A percentile compares a stretch with the other conserved stretches of the same genome.
Evolutionary conservation across 2,797 vertebrate genomes (phyloP).

Genomic region (Crypturellus tataupa): DNA sequence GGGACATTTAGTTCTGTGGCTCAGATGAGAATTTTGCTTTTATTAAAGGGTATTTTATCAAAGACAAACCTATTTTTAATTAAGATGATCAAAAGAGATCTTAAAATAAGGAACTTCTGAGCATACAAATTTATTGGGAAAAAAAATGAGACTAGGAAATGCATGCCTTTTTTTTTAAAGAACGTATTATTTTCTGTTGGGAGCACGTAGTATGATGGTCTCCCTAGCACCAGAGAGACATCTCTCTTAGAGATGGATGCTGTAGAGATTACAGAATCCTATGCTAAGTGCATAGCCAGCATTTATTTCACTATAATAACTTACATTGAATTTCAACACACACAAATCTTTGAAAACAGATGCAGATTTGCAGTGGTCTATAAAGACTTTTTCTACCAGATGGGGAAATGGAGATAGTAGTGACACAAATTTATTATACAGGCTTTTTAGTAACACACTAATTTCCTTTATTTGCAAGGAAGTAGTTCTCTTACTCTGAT

Average conservation of each 20-base stretch:
- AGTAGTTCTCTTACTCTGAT: not conserved
- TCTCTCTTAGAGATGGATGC: no score
- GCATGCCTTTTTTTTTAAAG: not conserved
- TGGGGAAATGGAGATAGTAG: not conserved
- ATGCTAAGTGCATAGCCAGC: not conserved
- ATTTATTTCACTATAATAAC: not conserved
- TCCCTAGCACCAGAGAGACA: not conserved
- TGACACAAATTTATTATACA: not conserved
- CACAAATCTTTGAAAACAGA: not conserved
- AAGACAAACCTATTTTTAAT: not conserved
- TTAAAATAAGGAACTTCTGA: not conserved
- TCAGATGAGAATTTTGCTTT: not conserved
- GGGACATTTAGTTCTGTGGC: not conserved
- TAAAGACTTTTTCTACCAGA: not conserved
- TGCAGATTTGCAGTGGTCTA: not conserved
- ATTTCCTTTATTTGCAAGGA: conserved; percentile 35
- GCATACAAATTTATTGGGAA: accelerated
- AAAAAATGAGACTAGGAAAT: not conserved
- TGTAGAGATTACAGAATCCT: not conserved
- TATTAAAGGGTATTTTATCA: not conserved
- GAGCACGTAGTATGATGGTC: not conserved
- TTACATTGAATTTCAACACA: not conserved
- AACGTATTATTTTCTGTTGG: not conserved
- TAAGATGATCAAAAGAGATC: not conserved
- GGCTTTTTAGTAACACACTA: not conserved